Conservation (phyloP, 2,888 invertebrate species). For the Synergus japonicus region DNA sequence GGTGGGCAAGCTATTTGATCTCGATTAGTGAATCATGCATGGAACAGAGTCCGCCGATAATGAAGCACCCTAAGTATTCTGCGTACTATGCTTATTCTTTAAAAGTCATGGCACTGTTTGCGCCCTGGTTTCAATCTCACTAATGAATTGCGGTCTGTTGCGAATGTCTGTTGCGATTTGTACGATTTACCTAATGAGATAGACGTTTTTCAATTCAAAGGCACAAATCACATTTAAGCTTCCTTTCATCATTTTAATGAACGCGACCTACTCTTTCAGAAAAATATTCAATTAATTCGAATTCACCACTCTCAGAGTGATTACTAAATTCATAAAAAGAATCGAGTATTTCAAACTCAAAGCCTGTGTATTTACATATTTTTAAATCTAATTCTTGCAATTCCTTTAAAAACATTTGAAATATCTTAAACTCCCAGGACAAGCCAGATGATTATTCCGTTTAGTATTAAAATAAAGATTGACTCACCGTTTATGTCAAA, state of each 20-base stretch:
- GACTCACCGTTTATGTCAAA: not conserved
- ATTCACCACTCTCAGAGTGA: not conserved
- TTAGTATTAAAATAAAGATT: not conserved
- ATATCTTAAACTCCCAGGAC: no score
- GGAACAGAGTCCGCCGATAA: conserved; percentile 52
- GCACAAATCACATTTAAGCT: conserved; percentile 21
- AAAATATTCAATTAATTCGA: conserved; percentile 7
- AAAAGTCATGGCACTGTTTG: conserved; percentile 20
- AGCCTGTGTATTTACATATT: not conserved
- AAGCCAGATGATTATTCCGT: no score
- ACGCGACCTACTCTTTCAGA: not conserved
- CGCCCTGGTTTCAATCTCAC: conserved; percentile 38
- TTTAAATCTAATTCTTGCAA: no score
- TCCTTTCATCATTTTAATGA: conserved; percentile 17
- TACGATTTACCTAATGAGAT: conserved; percentile 33
- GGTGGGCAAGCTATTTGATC: conserved; percentile 43
- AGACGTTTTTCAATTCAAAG: conserved; percentile 20
- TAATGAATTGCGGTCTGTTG: conserved; percentile 33
- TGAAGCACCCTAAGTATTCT: conserved; percentile 27
- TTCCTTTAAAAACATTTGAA: no score
- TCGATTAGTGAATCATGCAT: conserved; percentile 48
- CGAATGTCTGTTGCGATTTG: conserved; percentile 20
- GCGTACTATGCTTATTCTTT: conserved; percentile 17
- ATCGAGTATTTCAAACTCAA: not conserved
- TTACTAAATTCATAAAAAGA: not conserved